Base-by-base conservation (phyloP, 2,797 vertebrate species). In the Menidia menidia region DNA sequence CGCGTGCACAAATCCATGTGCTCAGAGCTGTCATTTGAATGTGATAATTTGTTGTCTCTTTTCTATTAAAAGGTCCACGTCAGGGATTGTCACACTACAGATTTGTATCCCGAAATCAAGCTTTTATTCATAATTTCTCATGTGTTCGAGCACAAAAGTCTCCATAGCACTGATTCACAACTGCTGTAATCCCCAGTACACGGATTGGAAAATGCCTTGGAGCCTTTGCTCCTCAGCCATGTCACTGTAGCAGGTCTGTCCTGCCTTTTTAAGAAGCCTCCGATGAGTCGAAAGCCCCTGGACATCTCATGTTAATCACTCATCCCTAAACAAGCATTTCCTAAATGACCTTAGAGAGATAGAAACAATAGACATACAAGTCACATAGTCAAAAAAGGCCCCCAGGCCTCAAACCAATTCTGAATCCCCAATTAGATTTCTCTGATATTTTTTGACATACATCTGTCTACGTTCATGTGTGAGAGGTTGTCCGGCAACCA, bases 291-390 rank as follows among this genome's bases (percentile, higher is more conserved):
- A 74, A 83, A 88, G 86, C 90, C 90, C 85, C 87, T 90, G 92
- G 91, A 93, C 89, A 91, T 89, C 87, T 82, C 82, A n/a, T 58
- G 80, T 75, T 93, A 91, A 93, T 92, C 91, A 92, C 87, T 91
- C 89, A 88, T 86, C 89, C 89, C 89, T 89, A 88, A 92, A 92
- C 90, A 82, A 85, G 87, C 81, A 77, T 77, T 86, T 89, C 87
- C 77, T 87, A 89, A 89, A 91, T 89, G 89, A 90, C 87, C 88
- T 88, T 64, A 81, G 87, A 88, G 87, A 89, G 81, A 77, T 80
- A 68, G 72, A 80, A 88, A 77, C 75, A 86, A 70, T 79, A 87
- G 64, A 84, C 80, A 79, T 80, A 83, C 73, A 78, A 82, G 85
- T 76, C 72, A 65, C 13, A 19, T 73, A 83, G 84, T 83, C 85